These are phyloP conservation scores for Spongia lamella DNA, from an alignment of 37 sponge, comb jelly and placozoan genomes.

Conservation along the genomic window DNA sequence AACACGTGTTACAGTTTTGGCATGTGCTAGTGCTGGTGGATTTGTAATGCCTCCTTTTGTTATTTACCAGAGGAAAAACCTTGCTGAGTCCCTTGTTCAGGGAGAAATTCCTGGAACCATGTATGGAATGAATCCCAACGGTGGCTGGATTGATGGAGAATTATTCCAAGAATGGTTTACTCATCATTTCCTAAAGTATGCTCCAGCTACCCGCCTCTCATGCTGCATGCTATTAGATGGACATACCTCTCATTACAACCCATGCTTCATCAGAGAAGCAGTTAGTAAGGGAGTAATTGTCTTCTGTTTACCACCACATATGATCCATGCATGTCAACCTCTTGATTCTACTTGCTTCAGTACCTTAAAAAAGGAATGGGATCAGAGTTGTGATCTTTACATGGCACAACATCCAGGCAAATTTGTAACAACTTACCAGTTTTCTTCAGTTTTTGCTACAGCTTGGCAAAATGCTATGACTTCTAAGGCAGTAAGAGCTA, in stretches of 20 bases:
- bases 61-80: slow-evolving; percentile 13
- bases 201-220: slow-evolving; percentile 20
- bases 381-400: slow-evolving; percentile 20
- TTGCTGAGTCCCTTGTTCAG: not conserved
- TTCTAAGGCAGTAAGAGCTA: not conserved
- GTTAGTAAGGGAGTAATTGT: slow-evolving; percentile 11
- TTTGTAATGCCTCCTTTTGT: slow-evolving; percentile 46
- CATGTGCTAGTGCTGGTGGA: slow-evolving; percentile 55
- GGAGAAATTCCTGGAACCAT: slow-evolving; percentile 45
- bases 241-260: slow-evolving; percentile 44
- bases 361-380: slow-evolving; percentile 31
- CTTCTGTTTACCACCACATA: slow-evolving; percentile 35
- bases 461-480: slow-evolving; percentile 35
- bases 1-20: slow-evolving; percentile 40
- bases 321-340: slow-evolving; percentile 24
- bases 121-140: slow-evolving; percentile 27
- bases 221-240: slow-evolving; percentile 34
- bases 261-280: slow-evolving; percentile 24
- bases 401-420: slow-evolving; percentile 28
- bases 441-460: not conserved
- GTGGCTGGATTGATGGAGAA: slow-evolving; percentile 40
- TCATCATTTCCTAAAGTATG: slow-evolving; percentile 32
- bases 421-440: slow-evolving; percentile 13
- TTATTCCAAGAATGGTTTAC: slow-evolving; percentile 38
- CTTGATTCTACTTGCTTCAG: slow-evolving; percentile 29